Conservation (phyloP, 1,140 invertebrate genomes). For the Drosophila asahinai region DNA sequence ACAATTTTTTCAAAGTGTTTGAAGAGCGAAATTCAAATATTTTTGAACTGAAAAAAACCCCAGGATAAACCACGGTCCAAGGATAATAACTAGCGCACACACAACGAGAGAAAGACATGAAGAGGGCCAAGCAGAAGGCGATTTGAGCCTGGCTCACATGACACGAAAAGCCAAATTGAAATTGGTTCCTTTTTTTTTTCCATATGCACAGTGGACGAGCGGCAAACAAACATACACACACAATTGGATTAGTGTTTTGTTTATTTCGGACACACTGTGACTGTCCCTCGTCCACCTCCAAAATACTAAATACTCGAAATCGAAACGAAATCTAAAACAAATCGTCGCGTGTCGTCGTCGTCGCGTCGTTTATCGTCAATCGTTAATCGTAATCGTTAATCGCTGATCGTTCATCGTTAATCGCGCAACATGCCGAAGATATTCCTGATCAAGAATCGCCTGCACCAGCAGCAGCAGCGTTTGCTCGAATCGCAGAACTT, state of each 20-base stretch:
- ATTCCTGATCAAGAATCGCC: conserved; percentile 94
- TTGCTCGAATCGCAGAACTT: conserved; percentile 92
- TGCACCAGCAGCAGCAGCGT: conserved; percentile 94
- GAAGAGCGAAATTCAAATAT: conserved; percentile 13
- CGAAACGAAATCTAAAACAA: conserved; percentile 6
- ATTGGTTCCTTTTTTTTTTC: conserved; percentile 27
- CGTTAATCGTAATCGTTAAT: conserved; percentile 3
- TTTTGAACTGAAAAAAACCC: neutral
- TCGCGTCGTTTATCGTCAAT: conserved; percentile 16
- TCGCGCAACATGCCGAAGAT: conserved; percentile 92
- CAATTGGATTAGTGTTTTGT: conserved; percentile 84
- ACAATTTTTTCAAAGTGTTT: conserved; percentile 55
- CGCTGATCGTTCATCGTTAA: conserved; percentile 11
- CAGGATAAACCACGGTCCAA: neutral
- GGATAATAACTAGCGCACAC: conserved; percentile 1
- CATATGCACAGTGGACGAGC: conserved; percentile 32
- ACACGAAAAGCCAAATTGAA: conserved; percentile 33
- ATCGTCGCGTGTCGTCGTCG: conserved; percentile 27
- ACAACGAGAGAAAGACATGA: conserved; percentile 44
- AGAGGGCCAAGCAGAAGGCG: conserved; percentile 46
- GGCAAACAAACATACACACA: conserved; percentile 77
- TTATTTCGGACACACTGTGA: conserved; percentile 50
- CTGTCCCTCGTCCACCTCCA: conserved; percentile 32
- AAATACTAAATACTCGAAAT: conserved; percentile 1
- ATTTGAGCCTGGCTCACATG: conserved; percentile 54